Evolutionary conservation across 2,888 invertebrate genomes (phyloP).

Genomic region (Nowickia ferox): DNA sequence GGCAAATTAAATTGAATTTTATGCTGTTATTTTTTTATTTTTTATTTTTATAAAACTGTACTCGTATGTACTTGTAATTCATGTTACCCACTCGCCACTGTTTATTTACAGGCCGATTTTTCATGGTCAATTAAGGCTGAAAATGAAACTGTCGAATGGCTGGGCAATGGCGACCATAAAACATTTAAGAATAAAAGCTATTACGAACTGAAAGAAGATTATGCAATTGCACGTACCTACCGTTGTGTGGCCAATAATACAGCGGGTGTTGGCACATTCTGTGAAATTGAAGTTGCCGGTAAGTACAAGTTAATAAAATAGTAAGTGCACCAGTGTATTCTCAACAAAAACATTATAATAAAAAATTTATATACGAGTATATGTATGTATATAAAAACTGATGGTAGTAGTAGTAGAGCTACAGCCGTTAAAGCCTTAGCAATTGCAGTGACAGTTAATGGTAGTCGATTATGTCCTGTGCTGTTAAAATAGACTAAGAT

Average conservation of each 20-base stretch:
- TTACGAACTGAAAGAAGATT: constrained; percentile 87
- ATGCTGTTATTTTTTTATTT: background rate
- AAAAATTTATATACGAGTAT: too few relatives aligned
- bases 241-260: constrained; percentile 93
- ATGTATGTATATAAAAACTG: too few relatives aligned
- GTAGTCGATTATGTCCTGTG: constrained; percentile 30
- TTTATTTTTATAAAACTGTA: background rate
- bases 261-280: constrained; percentile 87
- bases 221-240: constrained; percentile 88
- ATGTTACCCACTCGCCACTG: constrained; percentile 19
- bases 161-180: constrained; percentile 82
- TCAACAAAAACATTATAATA: background rate
- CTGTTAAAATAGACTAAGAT: constrained; percentile 9
- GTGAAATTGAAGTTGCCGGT: constrained; percentile 89
- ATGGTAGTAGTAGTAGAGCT: constrained; percentile 25
- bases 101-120: constrained; percentile 86
- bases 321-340: constrained; percentile 7
- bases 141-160: constrained; percentile 89
- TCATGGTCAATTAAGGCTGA: constrained; percentile 93
- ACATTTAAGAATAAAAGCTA: constrained; percentile 82
- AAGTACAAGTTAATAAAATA: constrained; percentile 75
- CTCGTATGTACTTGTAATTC: constrained; percentile 21
- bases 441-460: constrained; percentile 27
- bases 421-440: constrained; percentile 22
- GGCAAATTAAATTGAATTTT: constrained; percentile 35